Percentiles rank a stretch among this genome's conserved stretches.
These are phyloP conservation scores for Myathropa florea DNA, from an alignment of 2,888 invertebrate genomes.

Conservation along the genomic window DNA sequence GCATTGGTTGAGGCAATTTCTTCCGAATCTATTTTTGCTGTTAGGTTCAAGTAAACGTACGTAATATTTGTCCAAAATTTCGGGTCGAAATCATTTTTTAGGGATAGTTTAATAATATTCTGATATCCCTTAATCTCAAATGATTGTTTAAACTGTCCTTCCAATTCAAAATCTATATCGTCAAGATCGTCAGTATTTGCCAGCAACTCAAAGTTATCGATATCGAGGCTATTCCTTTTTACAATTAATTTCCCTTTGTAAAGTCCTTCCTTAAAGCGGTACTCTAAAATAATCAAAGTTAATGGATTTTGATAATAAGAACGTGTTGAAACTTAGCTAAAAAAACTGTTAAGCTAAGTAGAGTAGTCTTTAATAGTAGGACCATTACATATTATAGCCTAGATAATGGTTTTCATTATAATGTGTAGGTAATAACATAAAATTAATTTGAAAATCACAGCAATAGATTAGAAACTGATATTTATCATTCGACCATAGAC, in stretches of 20 bases:
- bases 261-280: not conserved
- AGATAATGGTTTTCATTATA: no score
- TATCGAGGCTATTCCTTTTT: not conserved
- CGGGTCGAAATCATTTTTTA: not conserved
- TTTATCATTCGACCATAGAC: no score
- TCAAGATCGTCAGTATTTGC: not conserved
- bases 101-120: not conserved
- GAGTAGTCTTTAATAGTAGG: no score
- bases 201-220: not conserved
- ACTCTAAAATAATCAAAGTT: not conserved
- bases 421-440: no score
- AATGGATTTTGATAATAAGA: no score
- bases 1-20: conserved; percentile 21
- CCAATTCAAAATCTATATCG: not conserved
- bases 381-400: no score
- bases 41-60: not conserved
- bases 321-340: no score
- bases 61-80: not conserved
- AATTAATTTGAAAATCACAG: no score
- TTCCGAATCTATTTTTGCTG: not conserved
- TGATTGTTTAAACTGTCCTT: not conserved
- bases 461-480: no score
- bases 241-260: conserved; percentile 14
- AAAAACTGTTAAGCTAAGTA: no score
- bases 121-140: not conserved